Evolutionary conservation across 1,140 invertebrate genomes (phyloP), one percentile per base, ranked within the genome.

Genomic region (Tetramorium simillimum): DNA sequence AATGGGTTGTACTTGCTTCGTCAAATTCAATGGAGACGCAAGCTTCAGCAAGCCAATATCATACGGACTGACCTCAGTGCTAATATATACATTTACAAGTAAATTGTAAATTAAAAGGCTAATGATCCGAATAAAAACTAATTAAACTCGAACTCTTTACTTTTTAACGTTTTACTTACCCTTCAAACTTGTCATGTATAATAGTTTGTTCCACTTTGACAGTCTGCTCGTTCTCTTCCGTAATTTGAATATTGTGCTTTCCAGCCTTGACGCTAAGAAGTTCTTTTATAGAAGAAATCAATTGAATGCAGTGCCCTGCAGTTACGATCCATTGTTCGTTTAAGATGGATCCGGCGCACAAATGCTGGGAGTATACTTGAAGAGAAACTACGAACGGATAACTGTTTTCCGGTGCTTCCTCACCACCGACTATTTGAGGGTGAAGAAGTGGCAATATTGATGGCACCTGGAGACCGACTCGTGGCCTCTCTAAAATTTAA

Each of bases 21-120:
- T 96, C 76, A 96, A 95, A 3, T 37, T 91, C 33, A 93, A 60
- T 2, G 92, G 94, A 28, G 92, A 92, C 16, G 92, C 91, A 14
- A 97, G 93, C 81, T 95, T 95, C 21, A 97, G 91, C 0, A 97
- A 76, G 33, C 96, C 97, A 85, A 97, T 96, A 88, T 97, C 97
- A 78, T 96, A 95, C 16, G 95, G 95, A 18, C 93, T 33, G 28
- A 33, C 1, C 28, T 33, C 28, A 33, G 28, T 33, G 28, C 28
- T 33, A 33, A 33, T 33, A 33, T 33, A 33, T 33, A 33, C 2
- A 33, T 33, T 33, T 33, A 33, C 28, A 33, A 33, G 28, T 33
- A 1, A 33, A 33, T 33, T 33, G 28, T 33, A 33, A 33, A 33
- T 33, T 33, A 33, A 2, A 33, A 33, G 2, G 2, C 2, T 33